A percentile compares a stretch with the other conserved stretches of the same genome.
Conservation (phyloP, 2,888 invertebrate species). For the Phoenoteleia sp. region DNA sequence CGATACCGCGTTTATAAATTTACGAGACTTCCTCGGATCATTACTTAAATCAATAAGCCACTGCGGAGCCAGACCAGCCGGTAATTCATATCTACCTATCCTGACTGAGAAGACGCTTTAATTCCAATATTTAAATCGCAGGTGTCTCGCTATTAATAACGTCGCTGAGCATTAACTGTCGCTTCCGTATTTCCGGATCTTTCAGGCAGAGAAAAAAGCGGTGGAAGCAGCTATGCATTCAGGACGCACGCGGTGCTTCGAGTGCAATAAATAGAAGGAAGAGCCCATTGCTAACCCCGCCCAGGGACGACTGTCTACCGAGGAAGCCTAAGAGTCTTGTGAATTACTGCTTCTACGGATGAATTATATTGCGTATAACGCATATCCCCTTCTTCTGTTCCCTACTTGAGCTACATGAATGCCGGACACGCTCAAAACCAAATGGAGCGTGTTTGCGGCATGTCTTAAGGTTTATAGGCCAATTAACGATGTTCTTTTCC, state of each 20-base stretch:
- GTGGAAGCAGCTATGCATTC: too few relatives aligned
- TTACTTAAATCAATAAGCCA: conserved; percentile 57
- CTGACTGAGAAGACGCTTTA: not conserved
- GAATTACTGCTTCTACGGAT: conserved; percentile 83
- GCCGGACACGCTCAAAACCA: conserved; percentile 23
- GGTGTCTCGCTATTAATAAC: not conserved
- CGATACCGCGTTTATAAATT: conserved; percentile 46
- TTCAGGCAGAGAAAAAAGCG: not conserved
- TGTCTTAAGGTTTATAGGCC: conserved; percentile 15
- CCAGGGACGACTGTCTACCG: conserved; percentile 82
- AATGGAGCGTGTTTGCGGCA: not conserved
- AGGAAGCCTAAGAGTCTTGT: conserved; percentile 80
- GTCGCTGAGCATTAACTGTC: not conserved
- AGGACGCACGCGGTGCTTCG: conserved; percentile 53
- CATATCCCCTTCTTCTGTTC: conserved; percentile 64
- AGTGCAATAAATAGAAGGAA: conserved; percentile 81
- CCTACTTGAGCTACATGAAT: conserved; percentile 74
- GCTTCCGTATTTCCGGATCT: conserved; percentile 4
- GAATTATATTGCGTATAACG: conserved; percentile 84
- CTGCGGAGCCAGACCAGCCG: not conserved
- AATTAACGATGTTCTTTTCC: too few relatives aligned
- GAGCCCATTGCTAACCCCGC: conserved; percentile 80
- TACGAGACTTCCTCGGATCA: conserved; percentile 50
- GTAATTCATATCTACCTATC: conserved; percentile 3
- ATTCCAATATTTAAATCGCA: not conserved